A percentile compares a stretch with the other conserved stretches of the same genome.
phyloP scores from a whole-genome alignment of 2,797 vertebrate species.

The Acanthopagrus latus region DNA sequence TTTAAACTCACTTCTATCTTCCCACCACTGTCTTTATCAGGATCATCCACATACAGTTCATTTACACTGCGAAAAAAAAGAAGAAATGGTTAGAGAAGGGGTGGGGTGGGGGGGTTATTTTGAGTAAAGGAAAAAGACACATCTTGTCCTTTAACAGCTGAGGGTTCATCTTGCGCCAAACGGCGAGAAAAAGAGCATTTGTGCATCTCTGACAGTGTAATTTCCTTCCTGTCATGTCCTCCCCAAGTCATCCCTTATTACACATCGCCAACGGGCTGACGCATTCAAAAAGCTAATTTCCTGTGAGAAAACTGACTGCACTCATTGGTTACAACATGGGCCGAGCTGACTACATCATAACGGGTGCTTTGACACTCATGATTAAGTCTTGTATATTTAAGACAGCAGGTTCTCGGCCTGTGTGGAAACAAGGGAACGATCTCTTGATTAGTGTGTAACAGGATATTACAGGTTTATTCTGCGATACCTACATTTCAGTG shows the following conservation, averaged over 20 bases:
- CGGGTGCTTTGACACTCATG: constrained; percentile 39
- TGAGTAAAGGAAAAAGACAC: no score
- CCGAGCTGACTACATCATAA: constrained; percentile 49
- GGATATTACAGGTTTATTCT: constrained; percentile 34
- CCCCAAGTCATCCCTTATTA: constrained; percentile 51
- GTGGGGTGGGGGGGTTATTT: no score
- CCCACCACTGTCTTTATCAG: constrained; percentile 98
- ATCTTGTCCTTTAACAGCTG: not conserved
- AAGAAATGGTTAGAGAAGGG: constrained; percentile 15
- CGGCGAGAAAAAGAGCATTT: constrained; percentile 24
- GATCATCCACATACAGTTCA: constrained; percentile 98
- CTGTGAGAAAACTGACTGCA: constrained; percentile 63
- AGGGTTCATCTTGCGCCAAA: constrained; percentile 31
- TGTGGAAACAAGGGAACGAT: constrained; percentile 29
- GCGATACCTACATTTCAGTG: constrained; percentile 95
- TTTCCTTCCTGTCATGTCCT: constrained; percentile 70
- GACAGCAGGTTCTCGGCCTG: not conserved
- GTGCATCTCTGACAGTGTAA: constrained; percentile 45
- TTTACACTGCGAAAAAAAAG: constrained; percentile 89
- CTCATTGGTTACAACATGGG: constrained; percentile 49
- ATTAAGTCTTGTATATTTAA: constrained; percentile 45
- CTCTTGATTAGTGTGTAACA: not conserved
- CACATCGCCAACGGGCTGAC: constrained; percentile 68
- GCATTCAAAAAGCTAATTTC: constrained; percentile 73
- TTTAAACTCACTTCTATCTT: constrained; percentile 99